Evolutionary conservation across 2,888 invertebrate genomes (phyloP), one percentile per base, ranked within the genome.

Genomic region (Stenichneumon culpator): DNA sequence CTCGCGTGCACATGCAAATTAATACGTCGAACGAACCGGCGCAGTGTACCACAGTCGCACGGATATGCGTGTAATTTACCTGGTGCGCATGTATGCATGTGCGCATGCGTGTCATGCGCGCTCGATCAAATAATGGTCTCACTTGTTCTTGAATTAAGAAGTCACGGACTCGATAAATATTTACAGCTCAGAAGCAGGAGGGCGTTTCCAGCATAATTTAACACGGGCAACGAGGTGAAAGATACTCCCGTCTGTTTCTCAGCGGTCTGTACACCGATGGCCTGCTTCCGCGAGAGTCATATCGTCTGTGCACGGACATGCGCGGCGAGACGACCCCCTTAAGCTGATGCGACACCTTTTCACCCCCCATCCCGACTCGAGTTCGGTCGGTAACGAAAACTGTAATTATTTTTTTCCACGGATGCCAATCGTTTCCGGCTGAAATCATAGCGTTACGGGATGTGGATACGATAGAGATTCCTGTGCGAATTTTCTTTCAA

Each of bases 1-100:
- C 83, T 87, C 72, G 86, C 84, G 84, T 86, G 84, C 83, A 83
- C 72, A 85, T 86, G 84, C 80, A 86, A 86, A 86, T 86, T 86
- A 86, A 86, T 78, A 81, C 83, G 81, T 85, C 86, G 70, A 68
- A 69, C 82, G 86, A 84, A 84, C 67, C 84, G 74, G 82, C 63
- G 39, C 57, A 19, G 79, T 82, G 79, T 85, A 79, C 65, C 78
- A n/a, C 54, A 67, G 57, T 69, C 39, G 50, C 63, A 80, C 57
- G 54, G 11, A 57, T 74, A 67, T 63, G 22, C 50, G 28, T 52
- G 63, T 22, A 25, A 54, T 47, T 50, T 50, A 79, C 60, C 54
- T 54, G 19, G 39, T 39, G 57, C 36, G n/a, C 19, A 36, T 32
- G 25, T n/a, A 16, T 32, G 22, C 19, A 14, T 54, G 50, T 28